phyloP scores from a whole-genome alignment of 1,140 invertebrate genomes.

The Parasteatoda tepidariorum region DNA sequence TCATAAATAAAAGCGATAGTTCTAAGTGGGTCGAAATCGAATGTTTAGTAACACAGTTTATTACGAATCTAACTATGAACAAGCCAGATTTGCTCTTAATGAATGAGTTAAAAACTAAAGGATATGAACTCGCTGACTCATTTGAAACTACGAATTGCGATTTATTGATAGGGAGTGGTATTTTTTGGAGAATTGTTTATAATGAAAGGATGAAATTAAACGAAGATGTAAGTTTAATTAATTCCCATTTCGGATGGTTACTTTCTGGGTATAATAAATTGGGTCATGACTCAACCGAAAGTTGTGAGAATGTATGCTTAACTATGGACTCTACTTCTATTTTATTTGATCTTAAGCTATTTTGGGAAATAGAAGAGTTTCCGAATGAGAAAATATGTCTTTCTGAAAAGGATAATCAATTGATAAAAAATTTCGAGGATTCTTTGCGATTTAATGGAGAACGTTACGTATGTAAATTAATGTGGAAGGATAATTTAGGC shows the following conservation, averaged over 20 bases:
- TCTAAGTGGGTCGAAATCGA: background rate
- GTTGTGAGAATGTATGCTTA: background rate
- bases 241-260: background rate
- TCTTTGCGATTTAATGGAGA: background rate
- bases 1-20: background rate
- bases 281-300: background rate
- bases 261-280: background rate
- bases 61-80: background rate
- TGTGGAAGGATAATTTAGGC: background rate
- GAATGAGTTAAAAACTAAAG: background rate
- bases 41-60: background rate
- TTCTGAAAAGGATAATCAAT: background rate
- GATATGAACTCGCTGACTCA: background rate
- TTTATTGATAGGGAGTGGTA: no score
- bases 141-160: background rate
- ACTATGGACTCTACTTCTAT: background rate
- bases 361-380: slow-evolving; percentile 5
- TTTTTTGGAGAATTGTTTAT: background rate
- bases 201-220: background rate
- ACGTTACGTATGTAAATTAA: background rate
- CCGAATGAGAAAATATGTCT: background rate
- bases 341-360: background rate
- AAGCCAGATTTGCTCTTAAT: background rate
- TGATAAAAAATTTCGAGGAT: background rate
- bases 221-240: no score